These are phyloP conservation scores for Drosophila tsacasi DNA, from an alignment of 1,140 invertebrate species.

Conservation along the genomic window DNA sequence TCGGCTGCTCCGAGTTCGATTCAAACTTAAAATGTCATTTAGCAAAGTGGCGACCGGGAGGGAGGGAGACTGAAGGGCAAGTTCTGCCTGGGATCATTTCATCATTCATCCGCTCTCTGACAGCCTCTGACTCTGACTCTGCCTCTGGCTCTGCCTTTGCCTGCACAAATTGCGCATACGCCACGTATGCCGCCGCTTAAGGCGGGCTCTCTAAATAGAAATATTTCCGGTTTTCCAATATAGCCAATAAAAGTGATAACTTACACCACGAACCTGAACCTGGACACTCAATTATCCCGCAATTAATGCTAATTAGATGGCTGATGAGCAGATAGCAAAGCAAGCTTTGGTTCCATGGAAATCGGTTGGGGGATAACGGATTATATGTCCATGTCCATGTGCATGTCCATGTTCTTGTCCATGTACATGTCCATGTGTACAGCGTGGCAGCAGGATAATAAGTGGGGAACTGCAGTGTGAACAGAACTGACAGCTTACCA, in stretches of 20 bases:
- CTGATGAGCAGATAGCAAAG: constrained; percentile 6
- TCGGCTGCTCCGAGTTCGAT: constrained; percentile 13
- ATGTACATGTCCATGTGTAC: neutral
- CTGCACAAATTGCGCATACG: constrained; percentile 30
- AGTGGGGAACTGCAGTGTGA: neutral
- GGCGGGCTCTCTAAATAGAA: neutral
- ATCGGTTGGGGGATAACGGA: neutral
- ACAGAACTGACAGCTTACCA: constrained; percentile 3
- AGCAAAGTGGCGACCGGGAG: constrained; percentile 23
- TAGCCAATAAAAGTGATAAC: neutral
- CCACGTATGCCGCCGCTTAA: constrained; percentile 15
- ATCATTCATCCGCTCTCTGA: constrained; percentile 40
- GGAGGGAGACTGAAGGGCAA: neutral
- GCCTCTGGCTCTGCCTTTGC: no score
- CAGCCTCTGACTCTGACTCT: no score
- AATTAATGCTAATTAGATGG: constrained; percentile 54
- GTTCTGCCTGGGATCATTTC: constrained; percentile 45
- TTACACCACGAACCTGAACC: neutral
- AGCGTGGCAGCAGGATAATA: neutral
- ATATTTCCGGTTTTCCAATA: neutral
- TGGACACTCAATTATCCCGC: constrained; percentile 40
- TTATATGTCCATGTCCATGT: constrained; percentile 7
- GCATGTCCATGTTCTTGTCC: neutral
- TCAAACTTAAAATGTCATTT: constrained; percentile 65
- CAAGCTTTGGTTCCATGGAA: neutral